Conservation (phyloP, 2,797 vertebrate species). For the Hemitrygon akajei region DNA sequence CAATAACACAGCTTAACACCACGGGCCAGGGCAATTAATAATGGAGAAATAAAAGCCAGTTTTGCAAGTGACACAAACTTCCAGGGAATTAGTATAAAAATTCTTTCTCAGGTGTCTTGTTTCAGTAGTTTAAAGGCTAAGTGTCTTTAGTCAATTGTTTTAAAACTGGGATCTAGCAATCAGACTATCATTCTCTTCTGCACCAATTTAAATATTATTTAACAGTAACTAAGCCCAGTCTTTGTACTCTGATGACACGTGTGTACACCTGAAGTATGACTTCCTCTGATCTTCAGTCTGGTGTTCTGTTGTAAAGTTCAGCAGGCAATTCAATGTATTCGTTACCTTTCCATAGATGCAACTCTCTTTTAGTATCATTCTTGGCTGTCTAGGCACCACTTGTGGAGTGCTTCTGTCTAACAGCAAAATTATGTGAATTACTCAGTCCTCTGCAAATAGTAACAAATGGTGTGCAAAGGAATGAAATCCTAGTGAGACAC, state of each 20-base stretch:
- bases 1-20: no score
- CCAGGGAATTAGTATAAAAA: no score
- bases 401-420: background rate
- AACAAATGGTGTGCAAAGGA: background rate
- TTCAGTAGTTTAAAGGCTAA: background rate
- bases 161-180: background rate
- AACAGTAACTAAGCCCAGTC: background rate
- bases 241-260: no score
- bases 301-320: background rate
- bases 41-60: no score
- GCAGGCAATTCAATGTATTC: background rate
- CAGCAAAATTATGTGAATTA: background rate
- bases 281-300: background rate
- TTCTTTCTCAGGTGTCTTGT: background rate
- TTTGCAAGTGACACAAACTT: no score
- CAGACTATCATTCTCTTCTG: background rate
- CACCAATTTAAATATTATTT: background rate
- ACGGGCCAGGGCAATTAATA: no score
- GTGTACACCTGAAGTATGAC: no score
- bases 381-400: background rate
- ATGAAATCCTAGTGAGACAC: slow-evolving; percentile 2
- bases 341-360: background rate
- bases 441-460: background rate
- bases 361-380: background rate
- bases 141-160: background rate